phyloP scores from a whole-genome alignment of 2,113 vertebrate genomes.

The Mustela nigripes region DNA sequence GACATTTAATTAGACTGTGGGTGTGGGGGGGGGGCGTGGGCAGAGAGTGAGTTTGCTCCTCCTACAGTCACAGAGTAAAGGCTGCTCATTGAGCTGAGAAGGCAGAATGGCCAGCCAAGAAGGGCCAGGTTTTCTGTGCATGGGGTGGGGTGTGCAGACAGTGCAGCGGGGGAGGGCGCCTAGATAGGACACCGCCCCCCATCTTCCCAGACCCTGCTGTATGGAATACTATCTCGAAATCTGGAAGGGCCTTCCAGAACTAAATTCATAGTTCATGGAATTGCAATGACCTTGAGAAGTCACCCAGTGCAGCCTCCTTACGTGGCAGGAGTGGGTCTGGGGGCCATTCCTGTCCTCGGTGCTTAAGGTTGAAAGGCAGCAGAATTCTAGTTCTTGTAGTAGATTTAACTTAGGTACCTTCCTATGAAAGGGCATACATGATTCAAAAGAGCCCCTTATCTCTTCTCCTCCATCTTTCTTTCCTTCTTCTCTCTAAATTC shows the following conservation, averaged over 20 bases:
- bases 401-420: not conserved
- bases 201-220: not conserved
- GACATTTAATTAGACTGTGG: slow-evolving; percentile 70
- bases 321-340: not conserved
- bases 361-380: not conserved
- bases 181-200: not conserved
- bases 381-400: not conserved
- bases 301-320: not conserved
- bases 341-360: not conserved
- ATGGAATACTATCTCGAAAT: not conserved
- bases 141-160: not conserved
- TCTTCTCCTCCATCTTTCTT: not conserved
- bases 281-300: not conserved
- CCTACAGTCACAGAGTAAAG: not conserved
- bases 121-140: not conserved
- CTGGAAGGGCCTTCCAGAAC: not conserved
- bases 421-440: not conserved
- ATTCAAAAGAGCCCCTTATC: not conserved
- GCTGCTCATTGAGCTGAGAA: slow-evolving; percentile 4
- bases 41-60: not conserved
- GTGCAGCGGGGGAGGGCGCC: no score
- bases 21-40: not conserved
- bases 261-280: not conserved
- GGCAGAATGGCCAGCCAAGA: not conserved
- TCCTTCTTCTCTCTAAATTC: not conserved